These are phyloP conservation scores for Boloria euphrosyne DNA, from an alignment of 2,888 invertebrate species.

Conservation along the genomic window DNA sequence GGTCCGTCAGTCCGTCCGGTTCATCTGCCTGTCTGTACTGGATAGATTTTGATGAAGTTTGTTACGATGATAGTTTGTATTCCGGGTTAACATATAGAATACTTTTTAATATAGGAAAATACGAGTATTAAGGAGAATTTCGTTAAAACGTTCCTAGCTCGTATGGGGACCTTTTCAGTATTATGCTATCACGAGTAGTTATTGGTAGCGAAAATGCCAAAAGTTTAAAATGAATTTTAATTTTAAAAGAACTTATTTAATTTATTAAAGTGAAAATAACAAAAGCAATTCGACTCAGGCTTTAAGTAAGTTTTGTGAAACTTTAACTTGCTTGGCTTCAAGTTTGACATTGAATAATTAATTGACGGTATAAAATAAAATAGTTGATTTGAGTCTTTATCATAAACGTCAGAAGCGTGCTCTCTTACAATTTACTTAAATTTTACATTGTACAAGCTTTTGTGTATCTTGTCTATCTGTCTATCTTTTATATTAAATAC, in stretches of 20 bases:
- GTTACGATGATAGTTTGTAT: no score
- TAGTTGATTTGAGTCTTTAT: background rate
- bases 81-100: no score
- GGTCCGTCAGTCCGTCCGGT: no score
- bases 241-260: conserved; percentile 3
- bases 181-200: background rate
- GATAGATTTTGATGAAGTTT: no score
- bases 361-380: background rate
- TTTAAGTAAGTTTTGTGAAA: conserved; percentile 7
- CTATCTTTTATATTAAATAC: background rate
- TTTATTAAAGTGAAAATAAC: conserved; percentile 1
- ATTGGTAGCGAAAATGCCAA: background rate
- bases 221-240: conserved; percentile 2
- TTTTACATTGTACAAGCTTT: no score
- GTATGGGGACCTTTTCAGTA: background rate
- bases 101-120: no score
- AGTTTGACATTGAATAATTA: background rate
- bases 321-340: background rate
- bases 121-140: no score
- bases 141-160: no score
- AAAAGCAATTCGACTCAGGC: background rate
- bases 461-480: background rate
- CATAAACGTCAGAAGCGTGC: background rate
- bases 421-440: no score
- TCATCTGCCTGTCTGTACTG: no score